phyloP scores from a whole-genome alignment of 2,113 vertebrate genomes.

The Myrmecophaga tridactyla region DNA sequence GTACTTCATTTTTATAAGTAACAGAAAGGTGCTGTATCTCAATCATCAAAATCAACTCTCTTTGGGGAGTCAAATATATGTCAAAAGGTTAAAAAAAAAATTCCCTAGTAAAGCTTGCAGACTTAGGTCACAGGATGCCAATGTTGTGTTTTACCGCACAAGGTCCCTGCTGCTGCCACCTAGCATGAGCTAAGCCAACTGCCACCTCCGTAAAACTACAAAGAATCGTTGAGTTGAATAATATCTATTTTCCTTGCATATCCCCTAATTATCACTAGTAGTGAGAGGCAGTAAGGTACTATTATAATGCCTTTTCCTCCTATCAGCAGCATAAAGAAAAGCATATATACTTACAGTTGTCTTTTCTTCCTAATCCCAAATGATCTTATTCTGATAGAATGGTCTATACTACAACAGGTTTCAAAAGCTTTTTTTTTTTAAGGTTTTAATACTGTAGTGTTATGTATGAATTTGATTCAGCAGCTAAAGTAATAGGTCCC shows the following conservation, averaged over 20 bases:
- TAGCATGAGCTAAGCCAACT: conserved; percentile 34
- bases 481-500: too few species aligned
- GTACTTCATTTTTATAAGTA: too few species aligned
- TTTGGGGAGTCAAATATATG: conserved; percentile 69
- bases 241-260: conserved; percentile 53
- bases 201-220: conserved; percentile 46
- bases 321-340: conserved; percentile 54
- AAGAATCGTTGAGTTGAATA: conserved; percentile 25
- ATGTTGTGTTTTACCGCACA: conserved; percentile 69
- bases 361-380: conserved; percentile 40
- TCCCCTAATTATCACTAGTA: conserved; percentile 35
- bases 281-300: conserved; percentile 20
- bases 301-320: conserved; percentile 45
- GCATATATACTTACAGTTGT: conserved; percentile 34
- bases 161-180: conserved; percentile 67
- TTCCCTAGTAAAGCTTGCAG: conserved; percentile 29
- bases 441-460: too few species aligned
- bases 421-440: too few species aligned
- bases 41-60: conserved; percentile 57
- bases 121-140: conserved; percentile 12
- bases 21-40: conserved; percentile 60
- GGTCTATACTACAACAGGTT: too few species aligned
- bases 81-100: conserved; percentile 63
- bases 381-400: conserved; percentile 55
- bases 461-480: too few species aligned